Evolutionary conservation across 1,140 invertebrate species (phyloP).

Genomic region (Trypoxylus dichotomus): DNA sequence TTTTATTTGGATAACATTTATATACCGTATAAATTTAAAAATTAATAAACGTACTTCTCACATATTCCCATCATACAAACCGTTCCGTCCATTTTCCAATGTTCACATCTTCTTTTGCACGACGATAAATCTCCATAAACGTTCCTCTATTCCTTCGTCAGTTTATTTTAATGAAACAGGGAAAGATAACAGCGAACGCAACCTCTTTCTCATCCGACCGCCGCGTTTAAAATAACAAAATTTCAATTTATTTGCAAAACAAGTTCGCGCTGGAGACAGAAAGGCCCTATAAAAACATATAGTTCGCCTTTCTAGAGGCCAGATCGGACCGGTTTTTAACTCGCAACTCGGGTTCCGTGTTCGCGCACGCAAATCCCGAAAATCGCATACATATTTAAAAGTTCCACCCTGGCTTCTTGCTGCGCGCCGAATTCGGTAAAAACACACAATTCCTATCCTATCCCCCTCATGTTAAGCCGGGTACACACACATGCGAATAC

Average conservation of each 20-base stretch:
- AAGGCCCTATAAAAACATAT: constrained; percentile 30
- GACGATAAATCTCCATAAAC: neutral
- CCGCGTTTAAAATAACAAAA: constrained; percentile 32
- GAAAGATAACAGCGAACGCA: constrained; percentile 17
- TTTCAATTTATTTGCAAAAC: constrained; percentile 35
- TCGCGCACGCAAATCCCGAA: constrained; percentile 27
- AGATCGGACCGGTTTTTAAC: neutral
- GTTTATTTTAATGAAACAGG: constrained; percentile 28
- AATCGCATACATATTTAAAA: constrained; percentile 34
- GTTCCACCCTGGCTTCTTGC: neutral
- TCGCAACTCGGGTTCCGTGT: neutral
- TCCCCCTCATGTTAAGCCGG: neutral
- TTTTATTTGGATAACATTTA: too few relatives aligned
- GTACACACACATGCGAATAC: constrained; percentile 6
- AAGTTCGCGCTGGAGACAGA: constrained; percentile 26
- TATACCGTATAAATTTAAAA: too few relatives aligned
- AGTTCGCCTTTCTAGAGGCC: neutral
- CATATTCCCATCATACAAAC: too few relatives aligned
- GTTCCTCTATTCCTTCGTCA: neutral
- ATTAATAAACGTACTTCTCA: too few relatives aligned
- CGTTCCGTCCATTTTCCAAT: too few relatives aligned
- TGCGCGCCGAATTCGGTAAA: constrained; percentile 5
- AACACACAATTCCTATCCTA: neutral
- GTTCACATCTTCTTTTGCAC: neutral
- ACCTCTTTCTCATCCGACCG: constrained; percentile 4